Conservation (phyloP, 2,888 invertebrate species). For the Chaitophorus viminalis region DNA sequence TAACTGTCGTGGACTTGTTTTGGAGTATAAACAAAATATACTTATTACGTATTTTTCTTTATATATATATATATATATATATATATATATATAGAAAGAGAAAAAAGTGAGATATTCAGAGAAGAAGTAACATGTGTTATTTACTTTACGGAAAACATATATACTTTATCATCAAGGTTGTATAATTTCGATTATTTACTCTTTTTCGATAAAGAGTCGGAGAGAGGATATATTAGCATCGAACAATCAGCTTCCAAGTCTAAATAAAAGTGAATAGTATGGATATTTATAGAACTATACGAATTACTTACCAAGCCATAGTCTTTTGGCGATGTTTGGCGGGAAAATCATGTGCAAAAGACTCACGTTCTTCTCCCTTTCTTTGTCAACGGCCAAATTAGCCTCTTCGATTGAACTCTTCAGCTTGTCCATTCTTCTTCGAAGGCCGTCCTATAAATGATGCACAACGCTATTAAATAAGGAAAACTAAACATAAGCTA, state of each 20-base stretch:
- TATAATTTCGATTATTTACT: background rate
- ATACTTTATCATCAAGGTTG: background rate
- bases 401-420: conserved; percentile 94
- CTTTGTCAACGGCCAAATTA: conserved; percentile 89
- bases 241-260: background rate
- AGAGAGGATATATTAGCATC: background rate
- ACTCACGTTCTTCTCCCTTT: conserved; percentile 93
- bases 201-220: background rate
- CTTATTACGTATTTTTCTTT: too few relatives aligned
- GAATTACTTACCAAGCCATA: conserved; percentile 63
- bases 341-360: conserved; percentile 94
- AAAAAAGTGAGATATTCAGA: too few relatives aligned
- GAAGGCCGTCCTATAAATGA: conserved; percentile 78
- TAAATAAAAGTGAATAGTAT: conserved; percentile 2
- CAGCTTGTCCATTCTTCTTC: conserved; percentile 92
- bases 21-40: too few relatives aligned
- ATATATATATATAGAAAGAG: too few relatives aligned
- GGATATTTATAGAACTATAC: background rate
- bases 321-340: conserved; percentile 89
- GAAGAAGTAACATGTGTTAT: too few relatives aligned
- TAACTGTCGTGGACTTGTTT: too few relatives aligned
- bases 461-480: too few relatives aligned
- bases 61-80: too few relatives aligned
- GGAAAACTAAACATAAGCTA: background rate
- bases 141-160: too few relatives aligned